Evolutionary conservation across 2,888 invertebrate species (phyloP).

Genomic region (Entomobrya proxima): DNA sequence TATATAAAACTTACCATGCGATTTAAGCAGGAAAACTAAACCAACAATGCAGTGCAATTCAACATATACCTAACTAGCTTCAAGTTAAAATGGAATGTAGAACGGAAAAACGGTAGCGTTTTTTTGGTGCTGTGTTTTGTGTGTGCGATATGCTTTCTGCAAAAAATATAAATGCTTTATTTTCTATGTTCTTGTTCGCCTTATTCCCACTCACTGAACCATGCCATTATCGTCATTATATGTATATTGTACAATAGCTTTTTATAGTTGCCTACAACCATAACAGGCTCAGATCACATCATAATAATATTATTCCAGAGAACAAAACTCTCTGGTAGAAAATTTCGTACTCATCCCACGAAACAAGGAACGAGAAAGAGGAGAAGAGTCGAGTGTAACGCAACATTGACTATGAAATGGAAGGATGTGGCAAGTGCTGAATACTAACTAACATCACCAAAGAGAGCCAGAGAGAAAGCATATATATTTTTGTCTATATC

Average conservation of each 20-base stretch:
- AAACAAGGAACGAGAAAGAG: not conserved
- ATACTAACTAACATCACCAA: not conserved
- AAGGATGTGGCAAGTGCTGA: not conserved
- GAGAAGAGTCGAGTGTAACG: too few species aligned
- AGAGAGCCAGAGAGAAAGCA: not conserved
- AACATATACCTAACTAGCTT: too few species aligned
- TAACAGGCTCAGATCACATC: not conserved
- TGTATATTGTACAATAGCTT: not conserved
- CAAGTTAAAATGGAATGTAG: too few species aligned
- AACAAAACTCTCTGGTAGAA: not conserved
- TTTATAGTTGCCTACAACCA: not conserved
- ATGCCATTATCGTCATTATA: not conserved
- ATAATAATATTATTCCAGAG: not conserved
- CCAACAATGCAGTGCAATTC: not conserved
- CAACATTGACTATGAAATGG: conserved; percentile 26
- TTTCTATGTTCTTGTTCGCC: not conserved
- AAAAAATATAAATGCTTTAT: not conserved
- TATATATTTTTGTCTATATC: not conserved
- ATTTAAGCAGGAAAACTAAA: too few species aligned
- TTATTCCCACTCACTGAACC: not conserved
- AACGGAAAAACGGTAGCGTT: too few species aligned
- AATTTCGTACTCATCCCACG: conserved; percentile 11
- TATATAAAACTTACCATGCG: too few species aligned
- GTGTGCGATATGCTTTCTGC: not conserved
- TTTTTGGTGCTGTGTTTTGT: not conserved